These are phyloP conservation scores for Tinea semifulvella DNA, from an alignment of 2,888 invertebrate species.

Conservation along the genomic window DNA sequence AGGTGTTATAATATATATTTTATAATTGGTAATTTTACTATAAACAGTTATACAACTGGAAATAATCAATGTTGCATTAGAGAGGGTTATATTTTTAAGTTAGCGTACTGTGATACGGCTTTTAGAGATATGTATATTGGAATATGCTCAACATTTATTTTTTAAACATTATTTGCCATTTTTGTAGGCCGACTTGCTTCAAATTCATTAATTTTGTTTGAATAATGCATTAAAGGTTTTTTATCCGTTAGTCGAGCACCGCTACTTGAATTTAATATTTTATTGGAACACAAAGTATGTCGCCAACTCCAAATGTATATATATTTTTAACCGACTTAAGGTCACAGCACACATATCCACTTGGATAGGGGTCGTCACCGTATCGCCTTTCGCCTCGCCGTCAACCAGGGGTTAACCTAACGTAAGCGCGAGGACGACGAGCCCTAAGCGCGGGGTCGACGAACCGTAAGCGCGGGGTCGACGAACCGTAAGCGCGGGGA, in stretches of 20 bases:
- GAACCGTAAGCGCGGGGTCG: too few species aligned
- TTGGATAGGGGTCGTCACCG: too few species aligned
- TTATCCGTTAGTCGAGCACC: too few species aligned
- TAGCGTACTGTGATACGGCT: conserved; percentile 63
- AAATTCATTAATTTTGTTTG: conserved; percentile 26
- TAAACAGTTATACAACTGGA: conserved; percentile 14
- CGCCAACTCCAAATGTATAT: conserved; percentile 6
- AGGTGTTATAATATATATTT: too few species aligned
- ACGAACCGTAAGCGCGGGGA: too few species aligned
- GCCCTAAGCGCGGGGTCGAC: too few species aligned
- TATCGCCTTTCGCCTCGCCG: too few species aligned
- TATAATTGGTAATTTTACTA: conserved; percentile 9
- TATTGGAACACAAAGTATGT: background rate
- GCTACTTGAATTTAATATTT: background rate
- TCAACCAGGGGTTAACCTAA: too few species aligned
- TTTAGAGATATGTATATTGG: conserved; percentile 30
- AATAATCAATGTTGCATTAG: conserved; percentile 14
- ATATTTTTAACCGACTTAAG: conserved; percentile 15
- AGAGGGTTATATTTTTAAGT: conserved; percentile 31
- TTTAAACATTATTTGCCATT: conserved; percentile 33
- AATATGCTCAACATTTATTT: conserved; percentile 49
- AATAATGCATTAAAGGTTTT: too few species aligned
- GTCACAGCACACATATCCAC: too few species aligned
- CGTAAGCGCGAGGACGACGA: too few species aligned
- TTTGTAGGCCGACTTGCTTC: conserved; percentile 20